These are phyloP conservation scores for Kryptolebias marmoratus DNA, from an alignment of 2,113 vertebrate species.

Conservation along the genomic window DNA sequence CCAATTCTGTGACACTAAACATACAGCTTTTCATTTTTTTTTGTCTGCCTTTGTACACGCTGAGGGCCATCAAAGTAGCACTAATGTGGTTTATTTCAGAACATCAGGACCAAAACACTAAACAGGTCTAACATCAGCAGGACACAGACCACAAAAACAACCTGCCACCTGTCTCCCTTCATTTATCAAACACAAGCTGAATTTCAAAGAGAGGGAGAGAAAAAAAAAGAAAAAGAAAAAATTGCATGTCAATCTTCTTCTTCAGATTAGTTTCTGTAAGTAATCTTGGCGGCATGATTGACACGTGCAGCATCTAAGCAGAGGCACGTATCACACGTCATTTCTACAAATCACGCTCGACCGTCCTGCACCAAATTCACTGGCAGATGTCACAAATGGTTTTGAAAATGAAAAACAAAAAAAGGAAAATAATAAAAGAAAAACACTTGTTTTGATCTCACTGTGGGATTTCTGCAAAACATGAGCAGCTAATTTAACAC, in stretches of 20 bases:
- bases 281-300: conserved; percentile 11
- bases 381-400: background rate
- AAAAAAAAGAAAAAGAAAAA: background rate
- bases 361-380: background rate
- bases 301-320: conserved; percentile 29
- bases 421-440: too few species aligned
- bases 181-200: conserved; percentile 1
- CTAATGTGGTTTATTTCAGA: background rate
- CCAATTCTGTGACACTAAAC: background rate
- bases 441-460: background rate
- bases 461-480: background rate
- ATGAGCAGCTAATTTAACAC: background rate
- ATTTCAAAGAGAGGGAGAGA: background rate
- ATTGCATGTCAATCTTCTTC: conserved; percentile 2
- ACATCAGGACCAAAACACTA: background rate
- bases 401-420: conserved; percentile 1
- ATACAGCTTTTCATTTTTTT: background rate
- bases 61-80: background rate
- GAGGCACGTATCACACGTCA: background rate
- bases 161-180: background rate
- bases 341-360: conserved; percentile 11
- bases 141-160: background rate
- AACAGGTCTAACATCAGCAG: background rate
- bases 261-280: background rate
- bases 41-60: background rate